Evolutionary conservation across 2,797 vertebrate species (phyloP), one percentile per base, ranked within the genome.

Genomic region (Discoglossus pictus): DNA sequence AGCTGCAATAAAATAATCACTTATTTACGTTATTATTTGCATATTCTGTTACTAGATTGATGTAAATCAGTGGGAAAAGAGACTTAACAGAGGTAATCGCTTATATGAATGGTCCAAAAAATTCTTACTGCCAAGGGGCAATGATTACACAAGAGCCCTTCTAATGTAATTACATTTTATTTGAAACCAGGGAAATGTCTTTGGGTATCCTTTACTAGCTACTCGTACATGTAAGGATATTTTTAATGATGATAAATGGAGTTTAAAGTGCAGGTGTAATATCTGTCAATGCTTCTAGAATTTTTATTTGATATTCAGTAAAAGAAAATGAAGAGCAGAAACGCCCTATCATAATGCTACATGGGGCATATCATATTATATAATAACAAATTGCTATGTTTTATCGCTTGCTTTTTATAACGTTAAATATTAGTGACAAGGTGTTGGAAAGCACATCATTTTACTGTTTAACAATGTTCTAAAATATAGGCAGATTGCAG

Each of bases 21-120:
- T 40, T 71, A 44, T 62, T 74, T 34, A 36, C 60, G 77, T 61
- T 38, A 63, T 59, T 10, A 48, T 73, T 25, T 76, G 39, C 9
- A 52, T 68, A 73, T 36, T 56, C 12, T 50, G 20, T 48, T 42
- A 66, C 15, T 47, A 39, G 23, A 56, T 24, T 56, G 39, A 44
- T 65, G 27, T 10, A 63, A 47, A 67, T 53, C 60, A 23, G 23
- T 55, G 34, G 59, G 72, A 21, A 48, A 46, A 54, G 61, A 54
- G 42, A 74, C 18, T 36, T 56, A 58, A 46, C 31, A 48, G 27
- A 64, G 4, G 48, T 74, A 52, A 70, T 73, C 70, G 69, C 31
- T 12, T 40, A 47, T 9, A 47, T 65, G 66, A 68, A 73, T 39
- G 63, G 44, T 58, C 65, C 50, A 79, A 60, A 27, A 10, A 47